Base-by-base conservation (phyloP, 2,797 vertebrate species). In the Schizothorax lantsangensis region DNA sequence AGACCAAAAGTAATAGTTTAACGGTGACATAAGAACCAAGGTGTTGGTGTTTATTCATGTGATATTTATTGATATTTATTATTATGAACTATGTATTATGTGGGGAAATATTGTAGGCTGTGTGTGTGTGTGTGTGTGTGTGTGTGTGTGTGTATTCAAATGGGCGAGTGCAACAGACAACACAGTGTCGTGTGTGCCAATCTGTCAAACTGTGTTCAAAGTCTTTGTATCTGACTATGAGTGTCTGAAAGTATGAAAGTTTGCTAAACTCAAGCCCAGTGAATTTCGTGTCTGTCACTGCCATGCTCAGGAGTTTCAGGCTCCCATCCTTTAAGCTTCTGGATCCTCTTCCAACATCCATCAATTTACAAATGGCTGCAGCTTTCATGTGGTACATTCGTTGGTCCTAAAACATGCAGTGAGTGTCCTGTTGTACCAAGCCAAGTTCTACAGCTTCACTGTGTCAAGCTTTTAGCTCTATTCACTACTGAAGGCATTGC, bases 41-140 rank as follows among this genome's bases (percentile, higher is more conserved):
- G 79, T 90, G 78, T 87, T 73, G 86, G 87, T 91, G 87, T 93
- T 92, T 92, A 91, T 92, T 92, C 86, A 92, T 81, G 82, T 86
- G 84, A 84, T 88, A 40, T 90, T 81, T 85, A 84, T 87, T 88
- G 49, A 84, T 95, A 94, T 94, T 94, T 94, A 95, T 93, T 92
- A 93, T 86, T 84, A 92, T 89, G 87, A 92, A 88, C 92, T 94
- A 89, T 87, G 91, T 92, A 92, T 93, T 93, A 87, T 91, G 89
- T 92, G 91, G 92, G 92, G 91, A 90, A 93, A 68, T 84, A 64
- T 85, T 84, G 77, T 87, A 38, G 69, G 40, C 40, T 87, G 81
- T 83, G 9, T 86, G 78, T 86, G 84, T 80, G 64, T 49, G 40
- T 1, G 38, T 38, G 38, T 1, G 6, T 38, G 38, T 5, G 38